Conservation (phyloP, 2,113 vertebrate genomes). For the Corythaixoides concolor region DNA sequence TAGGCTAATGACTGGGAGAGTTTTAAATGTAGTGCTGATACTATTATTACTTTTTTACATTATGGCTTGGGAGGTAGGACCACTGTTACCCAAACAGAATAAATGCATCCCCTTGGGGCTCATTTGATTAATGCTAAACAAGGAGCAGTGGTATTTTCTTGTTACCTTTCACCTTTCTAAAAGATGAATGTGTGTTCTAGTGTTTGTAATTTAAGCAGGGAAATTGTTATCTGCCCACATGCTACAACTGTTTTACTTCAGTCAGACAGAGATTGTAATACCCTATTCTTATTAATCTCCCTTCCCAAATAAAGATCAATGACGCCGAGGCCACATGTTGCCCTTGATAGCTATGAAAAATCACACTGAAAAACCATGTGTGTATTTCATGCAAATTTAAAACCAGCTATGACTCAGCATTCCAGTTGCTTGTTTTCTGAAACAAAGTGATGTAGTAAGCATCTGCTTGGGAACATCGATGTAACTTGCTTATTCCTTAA, state of each 20-base stretch:
- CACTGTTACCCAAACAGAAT: not conserved
- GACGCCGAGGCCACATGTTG: not conserved
- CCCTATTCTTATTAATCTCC: not conserved
- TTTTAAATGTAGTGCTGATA: not conserved
- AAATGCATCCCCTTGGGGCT: not conserved
- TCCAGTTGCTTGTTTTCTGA: not conserved
- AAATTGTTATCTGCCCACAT: not conserved
- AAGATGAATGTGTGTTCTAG: not conserved
- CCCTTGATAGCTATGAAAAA: not conserved
- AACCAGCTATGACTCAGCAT: not conserved
- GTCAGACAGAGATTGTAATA: not conserved
- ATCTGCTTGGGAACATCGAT: not conserved
- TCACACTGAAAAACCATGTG: not conserved
- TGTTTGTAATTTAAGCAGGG: not conserved
- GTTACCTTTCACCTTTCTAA: not conserved
- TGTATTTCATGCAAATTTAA: not conserved
- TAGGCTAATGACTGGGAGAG: not conserved
- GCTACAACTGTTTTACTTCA: not conserved
- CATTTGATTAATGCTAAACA: not conserved
- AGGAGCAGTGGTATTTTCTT: not conserved
- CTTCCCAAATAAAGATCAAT: not conserved
- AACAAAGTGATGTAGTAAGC: not conserved
- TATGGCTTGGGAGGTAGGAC: not conserved
- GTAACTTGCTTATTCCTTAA: not conserved
- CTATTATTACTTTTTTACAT: not conserved